These are phyloP conservation scores for Porites lutea DNA, from an alignment of 64 coral and sea anemone species.

Conservation along the genomic window DNA sequence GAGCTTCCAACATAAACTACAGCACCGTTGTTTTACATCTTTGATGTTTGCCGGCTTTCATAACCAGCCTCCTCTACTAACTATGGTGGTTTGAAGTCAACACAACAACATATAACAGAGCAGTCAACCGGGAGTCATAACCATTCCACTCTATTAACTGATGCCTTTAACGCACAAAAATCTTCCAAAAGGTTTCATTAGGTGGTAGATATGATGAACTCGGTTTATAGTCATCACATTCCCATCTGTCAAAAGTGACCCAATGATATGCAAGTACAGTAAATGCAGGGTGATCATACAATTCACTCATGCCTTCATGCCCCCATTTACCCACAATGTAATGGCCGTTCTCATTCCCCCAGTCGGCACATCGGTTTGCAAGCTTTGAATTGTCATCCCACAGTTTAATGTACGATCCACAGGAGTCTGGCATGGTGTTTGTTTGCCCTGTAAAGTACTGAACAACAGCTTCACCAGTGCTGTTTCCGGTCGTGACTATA, in stretches of 20 bases:
- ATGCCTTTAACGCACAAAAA: constrained; percentile 11
- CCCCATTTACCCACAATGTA: not conserved
- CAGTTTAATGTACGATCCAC: constrained; percentile 4
- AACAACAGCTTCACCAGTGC: not conserved
- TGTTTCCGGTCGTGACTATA: not conserved
- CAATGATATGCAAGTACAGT: not conserved
- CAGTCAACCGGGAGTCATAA: no score
- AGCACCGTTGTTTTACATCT: no score
- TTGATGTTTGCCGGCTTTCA: no score
- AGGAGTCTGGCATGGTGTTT: not conserved
- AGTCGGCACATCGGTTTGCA: not conserved
- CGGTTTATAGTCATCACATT: not conserved
- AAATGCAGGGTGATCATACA: not conserved
- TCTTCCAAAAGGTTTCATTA: constrained; percentile 21
- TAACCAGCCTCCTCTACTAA: no score
- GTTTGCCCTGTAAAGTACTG: constrained; percentile 6
- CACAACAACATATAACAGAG: no score
- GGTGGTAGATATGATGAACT: not conserved
- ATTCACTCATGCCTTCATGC: not conserved
- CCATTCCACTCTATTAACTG: no score
- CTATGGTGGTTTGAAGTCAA: no score
- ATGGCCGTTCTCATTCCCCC: not conserved
- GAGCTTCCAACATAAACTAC: no score
- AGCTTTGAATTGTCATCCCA: not conserved
- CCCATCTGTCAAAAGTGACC: not conserved